Conservation (phyloP, 2,113 vertebrate species). For the Pteropus alecto region DNA sequence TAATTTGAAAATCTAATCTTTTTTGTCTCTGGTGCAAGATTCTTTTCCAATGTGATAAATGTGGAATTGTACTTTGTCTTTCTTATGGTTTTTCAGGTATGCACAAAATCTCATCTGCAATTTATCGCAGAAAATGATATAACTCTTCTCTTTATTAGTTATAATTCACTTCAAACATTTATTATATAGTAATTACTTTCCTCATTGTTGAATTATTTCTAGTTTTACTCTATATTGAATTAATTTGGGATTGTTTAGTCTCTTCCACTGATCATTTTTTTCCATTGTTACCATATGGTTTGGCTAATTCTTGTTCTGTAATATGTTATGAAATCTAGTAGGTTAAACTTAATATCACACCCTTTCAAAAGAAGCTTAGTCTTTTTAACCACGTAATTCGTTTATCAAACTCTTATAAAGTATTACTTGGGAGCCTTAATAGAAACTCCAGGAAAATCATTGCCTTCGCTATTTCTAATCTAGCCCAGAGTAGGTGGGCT, state of each 20-base stretch:
- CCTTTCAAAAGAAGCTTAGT: neutral
- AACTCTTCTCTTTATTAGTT: neutral
- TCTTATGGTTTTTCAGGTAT: neutral
- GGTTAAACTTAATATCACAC: neutral
- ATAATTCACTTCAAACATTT: neutral
- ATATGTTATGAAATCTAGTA: slow-evolving; percentile 47
- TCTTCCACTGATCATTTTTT: neutral
- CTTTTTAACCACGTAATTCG: slow-evolving; percentile 12
- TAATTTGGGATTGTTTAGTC: neutral
- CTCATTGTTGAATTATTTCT: neutral
- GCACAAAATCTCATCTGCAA: neutral
- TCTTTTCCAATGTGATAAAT: neutral
- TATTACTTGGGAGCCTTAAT: neutral
- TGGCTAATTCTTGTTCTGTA: slow-evolving; percentile 34
- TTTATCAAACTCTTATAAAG: neutral
- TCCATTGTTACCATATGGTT: slow-evolving; percentile 30
- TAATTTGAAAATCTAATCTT: neutral
- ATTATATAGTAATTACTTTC: neutral
- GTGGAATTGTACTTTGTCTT: neutral
- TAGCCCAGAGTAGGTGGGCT: neutral
- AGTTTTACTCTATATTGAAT: neutral
- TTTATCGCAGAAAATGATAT: neutral
- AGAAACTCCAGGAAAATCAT: neutral
- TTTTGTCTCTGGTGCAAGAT: neutral
- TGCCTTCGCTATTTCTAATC: neutral